Conservation (phyloP, 2,113 vertebrate genomes). For the Heliornis fulica region DNA sequence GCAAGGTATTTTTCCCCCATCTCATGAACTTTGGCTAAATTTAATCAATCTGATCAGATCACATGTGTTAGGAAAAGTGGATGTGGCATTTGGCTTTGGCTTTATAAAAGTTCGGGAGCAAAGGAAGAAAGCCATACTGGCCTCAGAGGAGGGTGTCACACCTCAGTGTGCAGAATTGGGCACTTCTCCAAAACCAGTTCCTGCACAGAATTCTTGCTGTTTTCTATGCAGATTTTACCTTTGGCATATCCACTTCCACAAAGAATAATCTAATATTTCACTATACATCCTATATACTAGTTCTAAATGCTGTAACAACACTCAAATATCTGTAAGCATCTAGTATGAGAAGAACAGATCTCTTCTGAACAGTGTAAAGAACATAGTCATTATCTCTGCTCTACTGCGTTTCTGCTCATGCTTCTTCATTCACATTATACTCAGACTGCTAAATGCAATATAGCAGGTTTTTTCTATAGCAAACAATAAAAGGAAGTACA, state of each 20-base stretch:
- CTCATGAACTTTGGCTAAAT: background rate
- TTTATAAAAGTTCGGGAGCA: background rate
- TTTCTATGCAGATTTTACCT: background rate
- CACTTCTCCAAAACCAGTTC: background rate
- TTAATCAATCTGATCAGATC: background rate
- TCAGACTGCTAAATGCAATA: background rate
- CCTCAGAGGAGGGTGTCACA: background rate
- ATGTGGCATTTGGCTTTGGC: rapidly evolving
- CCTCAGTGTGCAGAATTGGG: background rate
- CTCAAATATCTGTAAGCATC: background rate
- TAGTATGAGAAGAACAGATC: background rate
- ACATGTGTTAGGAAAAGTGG: background rate
- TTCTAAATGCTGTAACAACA: background rate
- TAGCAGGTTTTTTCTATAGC: background rate
- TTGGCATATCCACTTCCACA: background rate
- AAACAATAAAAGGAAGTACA: background rate
- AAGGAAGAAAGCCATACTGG: background rate
- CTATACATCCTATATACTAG: background rate
- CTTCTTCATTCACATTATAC: background rate
- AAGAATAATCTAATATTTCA: background rate
- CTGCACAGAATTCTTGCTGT: background rate
- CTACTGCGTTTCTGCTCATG: background rate
- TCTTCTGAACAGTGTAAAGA: background rate
- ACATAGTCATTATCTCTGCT: background rate
- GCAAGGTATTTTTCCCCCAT: background rate